These are phyloP conservation scores for Cyprinodon brontotheroides DNA, from an alignment of 2,113 vertebrate species.

Conservation along the genomic window DNA sequence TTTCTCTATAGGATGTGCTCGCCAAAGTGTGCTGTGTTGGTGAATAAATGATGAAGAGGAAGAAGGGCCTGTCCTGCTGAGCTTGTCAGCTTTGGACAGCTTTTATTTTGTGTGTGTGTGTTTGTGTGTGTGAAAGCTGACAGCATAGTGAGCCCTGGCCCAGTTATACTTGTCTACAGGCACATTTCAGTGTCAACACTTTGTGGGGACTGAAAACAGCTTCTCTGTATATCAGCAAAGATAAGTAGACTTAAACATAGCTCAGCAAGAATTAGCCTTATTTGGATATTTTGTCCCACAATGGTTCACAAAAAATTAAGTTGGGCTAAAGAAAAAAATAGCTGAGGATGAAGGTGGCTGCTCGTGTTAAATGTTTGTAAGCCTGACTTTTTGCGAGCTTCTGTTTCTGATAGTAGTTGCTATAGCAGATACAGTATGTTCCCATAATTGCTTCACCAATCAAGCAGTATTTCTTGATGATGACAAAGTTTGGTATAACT, in stretches of 20 bases:
- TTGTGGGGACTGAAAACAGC: neutral
- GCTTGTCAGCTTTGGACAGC: slow-evolving; percentile 68
- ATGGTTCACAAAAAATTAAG: neutral
- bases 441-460: neutral
- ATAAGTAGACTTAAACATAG: neutral
- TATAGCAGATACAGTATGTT: neutral
- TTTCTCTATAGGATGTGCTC: slow-evolving; percentile 68
- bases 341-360: neutral
- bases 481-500: too few relatives aligned
- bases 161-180: slow-evolving; percentile 34
- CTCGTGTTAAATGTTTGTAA: neutral
- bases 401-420: neutral
- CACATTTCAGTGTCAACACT: slow-evolving; percentile 45
- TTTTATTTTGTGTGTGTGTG: slow-evolving; percentile 5
- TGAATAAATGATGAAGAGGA: slow-evolving; percentile 83
- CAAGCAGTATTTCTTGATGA: too few relatives aligned
- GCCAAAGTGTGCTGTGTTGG: slow-evolving; percentile 72
- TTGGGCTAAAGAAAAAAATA: neutral
- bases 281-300: neutral
- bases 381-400: neutral
- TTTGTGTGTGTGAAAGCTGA: slow-evolving; percentile 28
- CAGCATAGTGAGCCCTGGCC: slow-evolving; percentile 36
- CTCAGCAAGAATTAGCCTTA: neutral
- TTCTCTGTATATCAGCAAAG: slow-evolving; percentile 3
- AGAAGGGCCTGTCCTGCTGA: slow-evolving; percentile 73